Evolutionary conservation across 2,888 invertebrate genomes (phyloP).

Genomic region (Tridacna gigas): DNA sequence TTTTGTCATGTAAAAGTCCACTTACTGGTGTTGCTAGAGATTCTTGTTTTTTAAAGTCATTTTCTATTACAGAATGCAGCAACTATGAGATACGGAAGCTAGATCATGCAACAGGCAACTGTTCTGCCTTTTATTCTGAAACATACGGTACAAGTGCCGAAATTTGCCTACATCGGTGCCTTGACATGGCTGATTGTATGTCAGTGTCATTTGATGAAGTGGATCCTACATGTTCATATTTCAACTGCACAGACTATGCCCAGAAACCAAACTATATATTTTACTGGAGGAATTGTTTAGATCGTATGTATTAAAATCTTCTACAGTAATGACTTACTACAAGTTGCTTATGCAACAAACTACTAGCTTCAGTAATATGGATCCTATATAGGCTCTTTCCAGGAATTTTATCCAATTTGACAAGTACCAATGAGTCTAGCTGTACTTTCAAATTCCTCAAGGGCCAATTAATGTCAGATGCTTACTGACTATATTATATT

Average conservation of each 20-base stretch:
- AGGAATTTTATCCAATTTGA: too few relatives aligned
- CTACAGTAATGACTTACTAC: not conserved
- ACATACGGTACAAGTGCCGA: not conserved
- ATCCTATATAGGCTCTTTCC: not conserved
- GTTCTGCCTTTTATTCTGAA: not conserved
- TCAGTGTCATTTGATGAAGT: not conserved
- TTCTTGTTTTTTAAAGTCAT: not conserved
- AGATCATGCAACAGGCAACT: not conserved
- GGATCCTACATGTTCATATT: not conserved
- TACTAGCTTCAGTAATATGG: too few relatives aligned
- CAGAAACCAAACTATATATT: not conserved
- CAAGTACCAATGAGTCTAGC: too few relatives aligned
- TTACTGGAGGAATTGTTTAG: slow-evolving; percentile 10
- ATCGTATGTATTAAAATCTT: not conserved
- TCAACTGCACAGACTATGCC: not conserved
- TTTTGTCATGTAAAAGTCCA: not conserved
- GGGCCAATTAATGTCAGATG: too few relatives aligned
- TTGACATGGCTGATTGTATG: slow-evolving; percentile 1
- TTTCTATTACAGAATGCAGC: slow-evolving; percentile 1
- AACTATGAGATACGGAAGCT: slow-evolving; percentile 8
- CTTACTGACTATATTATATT: too few relatives aligned
- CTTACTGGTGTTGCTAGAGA: not conserved
- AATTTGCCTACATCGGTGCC: not conserved
- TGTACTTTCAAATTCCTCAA: too few relatives aligned
- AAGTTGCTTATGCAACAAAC: too few relatives aligned